phyloP scores from a whole-genome alignment of 2,888 invertebrate species.

The Ecliptopera silaceata region DNA sequence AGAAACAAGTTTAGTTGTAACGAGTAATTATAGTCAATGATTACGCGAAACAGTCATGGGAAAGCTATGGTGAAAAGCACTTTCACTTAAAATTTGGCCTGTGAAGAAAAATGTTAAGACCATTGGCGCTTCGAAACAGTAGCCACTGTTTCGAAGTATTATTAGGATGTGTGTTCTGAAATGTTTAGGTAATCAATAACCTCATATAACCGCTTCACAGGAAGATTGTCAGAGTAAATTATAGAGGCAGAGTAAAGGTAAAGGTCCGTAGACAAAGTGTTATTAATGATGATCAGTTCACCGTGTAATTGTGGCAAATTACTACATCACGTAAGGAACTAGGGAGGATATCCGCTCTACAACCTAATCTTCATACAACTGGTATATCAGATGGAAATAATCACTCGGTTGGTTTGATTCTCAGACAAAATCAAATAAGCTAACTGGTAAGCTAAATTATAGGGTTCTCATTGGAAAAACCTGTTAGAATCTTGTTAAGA shows the following conservation, averaged over 20 bases:
- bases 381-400: not conserved
- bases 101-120: slow-evolving; percentile 18
- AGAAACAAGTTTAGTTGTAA: slow-evolving; percentile 36
- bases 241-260: slow-evolving; percentile 23
- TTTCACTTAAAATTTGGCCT: slow-evolving; percentile 27
- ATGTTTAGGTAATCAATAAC: slow-evolving; percentile 1
- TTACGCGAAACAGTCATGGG: slow-evolving; percentile 36
- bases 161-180: not conserved
- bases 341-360: slow-evolving; percentile 29
- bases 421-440: too few species aligned
- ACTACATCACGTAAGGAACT: slow-evolving; percentile 32
- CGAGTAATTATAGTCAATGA: slow-evolving; percentile 38
- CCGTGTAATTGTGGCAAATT: slow-evolving; percentile 21
- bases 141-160: too few species aligned
- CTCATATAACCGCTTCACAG: not conserved
- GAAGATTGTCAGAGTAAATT: slow-evolving; percentile 20
- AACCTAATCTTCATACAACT: not conserved
- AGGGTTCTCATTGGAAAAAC: not conserved
- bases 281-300: slow-evolving; percentile 18
- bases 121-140: too few species aligned
- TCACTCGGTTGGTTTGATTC: not conserved
- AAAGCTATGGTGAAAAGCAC: slow-evolving; percentile 33
- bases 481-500: not conserved
- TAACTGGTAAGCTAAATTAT: not conserved
- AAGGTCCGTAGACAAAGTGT: slow-evolving; percentile 26